Percentiles rank a stretch among this genome's conserved stretches.
Conservation (phyloP, 1,140 invertebrate genomes). For the Drosophila parvula region DNA sequence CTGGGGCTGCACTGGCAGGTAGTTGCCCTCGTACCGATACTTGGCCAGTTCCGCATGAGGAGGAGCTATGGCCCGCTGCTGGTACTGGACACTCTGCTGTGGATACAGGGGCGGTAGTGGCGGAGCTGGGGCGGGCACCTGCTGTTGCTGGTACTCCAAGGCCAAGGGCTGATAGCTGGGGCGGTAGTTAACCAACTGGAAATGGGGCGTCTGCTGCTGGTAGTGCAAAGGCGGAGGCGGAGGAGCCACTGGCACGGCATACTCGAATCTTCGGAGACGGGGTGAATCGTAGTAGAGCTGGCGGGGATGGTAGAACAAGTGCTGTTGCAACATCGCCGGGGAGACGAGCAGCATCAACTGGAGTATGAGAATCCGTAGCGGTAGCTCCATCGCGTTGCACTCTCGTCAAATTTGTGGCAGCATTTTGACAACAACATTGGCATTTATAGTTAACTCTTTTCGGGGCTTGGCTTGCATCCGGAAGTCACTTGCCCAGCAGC, state of each 20-base stretch:
- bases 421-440: slow-evolving; percentile 74
- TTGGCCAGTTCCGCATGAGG: slow-evolving; percentile 69
- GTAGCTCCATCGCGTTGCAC: slow-evolving; percentile 68
- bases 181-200: slow-evolving; percentile 65
- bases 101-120: slow-evolving; percentile 42
- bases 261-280: slow-evolving; percentile 59
- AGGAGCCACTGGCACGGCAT: slow-evolving; percentile 12
- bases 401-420: slow-evolving; percentile 77
- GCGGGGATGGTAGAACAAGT: slow-evolving; percentile 36
- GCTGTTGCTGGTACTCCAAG: slow-evolving; percentile 65
- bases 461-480: slow-evolving; percentile 67
- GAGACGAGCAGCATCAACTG: slow-evolving; percentile 12
- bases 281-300: slow-evolving; percentile 56
- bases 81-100: slow-evolving; percentile 63
- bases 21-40: slow-evolving; percentile 75
- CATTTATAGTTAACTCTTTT: slow-evolving; percentile 63
- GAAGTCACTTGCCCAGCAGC: slow-evolving; percentile 59
- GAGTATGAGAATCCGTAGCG: slow-evolving; percentile 8
- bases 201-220: slow-evolving; percentile 66
- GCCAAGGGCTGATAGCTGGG: slow-evolving; percentile 53
- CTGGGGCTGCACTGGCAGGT: slow-evolving; percentile 56
- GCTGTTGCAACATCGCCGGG: slow-evolving; percentile 14
- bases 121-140: slow-evolving; percentile 37
- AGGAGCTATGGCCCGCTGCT: slow-evolving; percentile 62
- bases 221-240: slow-evolving; percentile 36